Percentiles rank a stretch among this genome's conserved stretches.
These are phyloP conservation scores for Popillia japonica DNA, from an alignment of 1,140 invertebrate genomes.

Conservation along the genomic window DNA sequence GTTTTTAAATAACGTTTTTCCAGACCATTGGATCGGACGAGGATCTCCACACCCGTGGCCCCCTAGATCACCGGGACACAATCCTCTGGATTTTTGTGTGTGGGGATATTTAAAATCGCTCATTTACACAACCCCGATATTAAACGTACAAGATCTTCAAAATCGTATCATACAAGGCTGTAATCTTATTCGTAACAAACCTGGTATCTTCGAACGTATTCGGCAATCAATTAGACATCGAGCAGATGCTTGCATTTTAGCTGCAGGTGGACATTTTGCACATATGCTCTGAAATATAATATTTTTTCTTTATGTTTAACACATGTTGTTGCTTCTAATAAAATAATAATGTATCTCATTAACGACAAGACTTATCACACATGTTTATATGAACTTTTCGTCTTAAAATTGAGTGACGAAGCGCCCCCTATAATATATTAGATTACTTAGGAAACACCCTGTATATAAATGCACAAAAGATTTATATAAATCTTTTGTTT, in stretches of 20 bases:
- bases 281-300: background rate
- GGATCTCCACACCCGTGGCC: background rate
- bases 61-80: background rate
- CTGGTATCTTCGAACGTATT: constrained; percentile 21
- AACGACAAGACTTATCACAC: constrained; percentile 5
- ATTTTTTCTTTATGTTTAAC: background rate
- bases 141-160: constrained; percentile 4
- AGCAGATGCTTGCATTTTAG: constrained; percentile 19
- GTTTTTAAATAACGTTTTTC: constrained; percentile 34
- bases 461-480: no score
- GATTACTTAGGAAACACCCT: background rate
- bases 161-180: background rate
- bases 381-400: constrained; percentile 6
- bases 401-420: constrained; percentile 4
- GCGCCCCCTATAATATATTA: background rate
- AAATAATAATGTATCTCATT: constrained; percentile 12
- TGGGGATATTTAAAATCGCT: constrained; percentile 18
- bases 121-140: background rate
- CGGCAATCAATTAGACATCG: constrained; percentile 18
- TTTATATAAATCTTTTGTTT: no score
- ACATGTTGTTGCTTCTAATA: constrained; percentile 6
- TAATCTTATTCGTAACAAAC: constrained; percentile 21
- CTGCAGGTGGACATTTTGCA: constrained; percentile 20
- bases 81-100: background rate
- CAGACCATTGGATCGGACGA: constrained; percentile 4